Evolutionary conservation across 64 coral and sea anemone species (phyloP), one percentile per base, ranked within the genome.

Genomic region (Cladopsammia gracilis): DNA sequence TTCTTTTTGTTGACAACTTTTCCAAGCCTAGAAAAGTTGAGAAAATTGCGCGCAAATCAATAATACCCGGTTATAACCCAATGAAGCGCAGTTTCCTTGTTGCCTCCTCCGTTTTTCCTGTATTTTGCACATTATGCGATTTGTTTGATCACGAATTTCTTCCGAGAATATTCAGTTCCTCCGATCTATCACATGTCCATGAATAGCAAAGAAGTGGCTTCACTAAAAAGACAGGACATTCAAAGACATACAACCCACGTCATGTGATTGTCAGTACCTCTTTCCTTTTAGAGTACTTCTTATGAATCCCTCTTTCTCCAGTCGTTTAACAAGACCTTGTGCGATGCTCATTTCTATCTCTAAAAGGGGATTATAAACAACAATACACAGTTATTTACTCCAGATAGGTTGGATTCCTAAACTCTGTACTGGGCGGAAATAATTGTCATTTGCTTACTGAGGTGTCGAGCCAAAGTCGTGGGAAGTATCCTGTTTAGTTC

Each of bases 291-390:
- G 12, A 24, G 94, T 89, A 18, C 87, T 76, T 47, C 95, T 85
- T 48, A 99, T 59, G 75, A 89, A 99, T n/a, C 98, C 98, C 79
- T 99, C 98, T 85, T 99, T 99, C 71, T 94, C 90, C 83, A 99
- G 64, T 78, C 94, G 92, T 50, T 94, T 90, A 18, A 99, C 78
- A 64, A 99, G 77, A 51, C 98, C 94, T 54, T 96, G 95, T 10
- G 94, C 98, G 45, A 96, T 95, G 61, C 58, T 96, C 73, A 96
- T 88, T 62, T 99, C 98, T 18, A 96, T 85, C 19, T 95, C 98
- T 99, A 20, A 42, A 84, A 10, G 52, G 46, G 42, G 12, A 89
- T 4, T 60, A 42, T 44, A 48, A 10, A 49, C 43, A 44, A 6
- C 13, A 19, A 18, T 65, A 48, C 19, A 13, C 8, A 0, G 9